Base-by-base conservation (phyloP, 2,797 vertebrate species). In the Tinamus major region DNA sequence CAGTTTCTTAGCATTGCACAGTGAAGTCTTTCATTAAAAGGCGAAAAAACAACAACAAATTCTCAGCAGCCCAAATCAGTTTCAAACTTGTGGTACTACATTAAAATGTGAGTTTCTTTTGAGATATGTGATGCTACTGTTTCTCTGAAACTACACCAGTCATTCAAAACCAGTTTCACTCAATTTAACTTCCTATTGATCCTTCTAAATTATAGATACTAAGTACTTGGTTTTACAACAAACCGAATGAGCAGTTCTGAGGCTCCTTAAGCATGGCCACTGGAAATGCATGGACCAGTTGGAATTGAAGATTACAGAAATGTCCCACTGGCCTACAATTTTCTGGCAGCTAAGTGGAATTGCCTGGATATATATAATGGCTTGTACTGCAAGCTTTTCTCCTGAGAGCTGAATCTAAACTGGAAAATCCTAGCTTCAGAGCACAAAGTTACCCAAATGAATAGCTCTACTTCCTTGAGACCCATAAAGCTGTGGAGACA, bases 161-260 rank as follows among this genome's bases (percentile, higher is more conserved):
- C 96, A 93, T 96, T 97, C 96, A 96, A 95, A 97, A 97, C 95
- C 93, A 97, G 95, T 97, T 97, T 97, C 96, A 97, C 89, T 96
- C 96, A 95, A 97, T 97, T 98, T 97, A 97, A 96, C 95, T 97
- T 97, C 91, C 95, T 95, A 97, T 96, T 97, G 97, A 97, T 97
- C 96, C 95, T 96, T 97, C 59, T 29, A 94, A 97, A 98, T 96
- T 97, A 96, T 94, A 95, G 96, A 97, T 98, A 98, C 97, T 98
- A 98, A 97, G 97, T 95, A 95, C 94, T 97, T 96, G 95, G 93
- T 97, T 97, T 97, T 97, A 97, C 97, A 98, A 96, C 96, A 97
- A 97, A 97, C 94, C 97, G 97, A 97, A 97, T 97, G 96, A 98
- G 97, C 91, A 96, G 96, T 96, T 97, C 96, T 96, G 95, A 97